These are phyloP conservation scores for Olivierus martensii DNA, from an alignment of 1,140 invertebrate genomes.

Conservation along the genomic window DNA sequence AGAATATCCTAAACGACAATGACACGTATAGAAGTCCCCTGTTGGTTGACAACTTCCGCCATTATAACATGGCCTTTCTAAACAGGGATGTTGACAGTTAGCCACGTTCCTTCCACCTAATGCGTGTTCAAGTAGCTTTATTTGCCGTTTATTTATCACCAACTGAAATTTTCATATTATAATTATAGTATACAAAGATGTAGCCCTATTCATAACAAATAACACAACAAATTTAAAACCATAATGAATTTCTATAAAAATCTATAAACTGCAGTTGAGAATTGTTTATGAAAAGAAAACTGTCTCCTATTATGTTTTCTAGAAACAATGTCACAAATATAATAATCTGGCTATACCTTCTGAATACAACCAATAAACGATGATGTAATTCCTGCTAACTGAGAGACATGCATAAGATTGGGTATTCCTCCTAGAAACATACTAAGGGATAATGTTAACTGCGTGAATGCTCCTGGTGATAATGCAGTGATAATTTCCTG, in stretches of 20 bases:
- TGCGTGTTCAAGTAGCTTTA: conserved; percentile 70
- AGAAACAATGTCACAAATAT: too few relatives aligned
- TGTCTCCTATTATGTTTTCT: too few relatives aligned
- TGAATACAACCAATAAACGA: conserved; percentile 49
- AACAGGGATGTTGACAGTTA: conserved; percentile 80
- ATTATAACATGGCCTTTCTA: conserved; percentile 55
- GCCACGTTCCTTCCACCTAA: conserved; percentile 78
- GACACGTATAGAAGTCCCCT: conserved; percentile 63
- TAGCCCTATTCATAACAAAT: too few relatives aligned
- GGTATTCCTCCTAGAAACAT: conserved; percentile 78
- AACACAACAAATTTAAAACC: too few relatives aligned
- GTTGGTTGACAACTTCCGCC: conserved; percentile 60
- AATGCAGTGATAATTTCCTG: conserved; percentile 49
- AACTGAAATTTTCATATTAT: too few relatives aligned
- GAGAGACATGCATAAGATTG: too few relatives aligned
- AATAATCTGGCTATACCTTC: conserved; percentile 40
- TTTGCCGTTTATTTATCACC: conserved; percentile 57
- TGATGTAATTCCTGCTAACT: too few relatives aligned
- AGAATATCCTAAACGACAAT: conserved; percentile 44
- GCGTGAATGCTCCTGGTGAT: conserved; percentile 63
- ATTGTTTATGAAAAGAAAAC: too few relatives aligned
- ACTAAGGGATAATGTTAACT: conserved; percentile 66
- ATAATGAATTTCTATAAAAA: too few relatives aligned
- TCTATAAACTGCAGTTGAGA: too few relatives aligned
- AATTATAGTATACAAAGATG: too few relatives aligned